phyloP scores from a whole-genome alignment of 2,797 vertebrate genomes.

The Schizopygopsis pylzovi region DNA sequence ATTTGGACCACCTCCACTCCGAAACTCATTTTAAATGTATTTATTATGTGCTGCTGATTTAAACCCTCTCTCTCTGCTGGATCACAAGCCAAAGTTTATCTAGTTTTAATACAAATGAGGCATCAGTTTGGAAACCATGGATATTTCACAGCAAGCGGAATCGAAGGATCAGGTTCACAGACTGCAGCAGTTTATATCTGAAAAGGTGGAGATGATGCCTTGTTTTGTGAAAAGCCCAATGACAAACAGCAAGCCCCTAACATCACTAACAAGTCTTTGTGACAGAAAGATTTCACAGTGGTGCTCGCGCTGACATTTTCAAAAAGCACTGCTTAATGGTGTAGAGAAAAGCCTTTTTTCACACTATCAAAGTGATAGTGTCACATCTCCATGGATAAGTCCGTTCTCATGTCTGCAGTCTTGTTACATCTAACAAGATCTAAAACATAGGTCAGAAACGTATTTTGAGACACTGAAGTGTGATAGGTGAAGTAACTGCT shows the following conservation, averaged over 20 bases:
- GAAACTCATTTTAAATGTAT: conserved; percentile 35
- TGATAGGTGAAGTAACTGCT: neutral
- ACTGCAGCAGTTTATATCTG: neutral
- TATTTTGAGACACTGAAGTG: neutral
- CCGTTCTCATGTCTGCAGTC: conserved; percentile 8
- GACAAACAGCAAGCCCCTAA: neutral
- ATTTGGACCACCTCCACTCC: conserved; percentile 13
- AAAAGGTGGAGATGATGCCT: neutral
- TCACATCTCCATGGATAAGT: neutral
- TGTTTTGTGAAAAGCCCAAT: neutral
- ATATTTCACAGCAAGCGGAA: neutral
- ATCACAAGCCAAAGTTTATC: conserved; percentile 20
- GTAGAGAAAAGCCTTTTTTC: neutral
- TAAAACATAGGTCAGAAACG: neutral
- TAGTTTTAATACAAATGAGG: neutral
- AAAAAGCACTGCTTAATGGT: conserved; percentile 13
- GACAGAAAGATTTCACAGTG: conserved; percentile 29
- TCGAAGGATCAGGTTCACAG: neutral
- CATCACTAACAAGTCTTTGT: neutral
- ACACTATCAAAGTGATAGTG: neutral
- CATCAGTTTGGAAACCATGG: neutral
- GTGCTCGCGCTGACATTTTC: neutral
- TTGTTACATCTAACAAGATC: neutral
- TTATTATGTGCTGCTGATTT: conserved; percentile 38
- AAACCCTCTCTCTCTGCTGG: neutral